These are phyloP conservation scores for Lamproptera curius DNA, from an alignment of 2,888 invertebrate genomes.

Conservation along the genomic window DNA sequence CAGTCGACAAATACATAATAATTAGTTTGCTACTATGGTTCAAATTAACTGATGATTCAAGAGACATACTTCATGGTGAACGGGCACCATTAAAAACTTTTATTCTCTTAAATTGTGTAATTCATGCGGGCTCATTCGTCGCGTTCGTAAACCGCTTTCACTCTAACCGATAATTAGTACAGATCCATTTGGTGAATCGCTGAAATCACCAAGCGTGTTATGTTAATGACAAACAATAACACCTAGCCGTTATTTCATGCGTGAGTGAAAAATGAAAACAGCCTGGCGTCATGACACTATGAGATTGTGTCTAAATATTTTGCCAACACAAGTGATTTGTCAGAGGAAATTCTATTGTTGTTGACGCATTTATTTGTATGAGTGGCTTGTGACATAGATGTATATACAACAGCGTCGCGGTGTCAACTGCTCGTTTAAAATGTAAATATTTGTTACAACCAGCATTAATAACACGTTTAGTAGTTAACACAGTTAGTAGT, in stretches of 20 bases:
- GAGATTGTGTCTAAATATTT: conserved; percentile 13
- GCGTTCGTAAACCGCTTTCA: conserved; percentile 1
- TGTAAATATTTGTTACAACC: too few relatives aligned
- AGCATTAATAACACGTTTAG: too few relatives aligned
- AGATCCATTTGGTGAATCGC: conserved; percentile 14
- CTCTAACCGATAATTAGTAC: conserved; percentile 13
- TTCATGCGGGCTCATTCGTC: neutral
- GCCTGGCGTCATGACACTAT: conserved; percentile 12
- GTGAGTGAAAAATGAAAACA: conserved; percentile 20
- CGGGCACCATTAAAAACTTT: too few relatives aligned
- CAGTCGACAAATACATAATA: too few relatives aligned
- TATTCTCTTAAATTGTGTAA: too few relatives aligned
- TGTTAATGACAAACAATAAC: conserved; percentile 20
- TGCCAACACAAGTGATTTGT: conserved; percentile 3
- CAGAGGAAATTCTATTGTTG: neutral
- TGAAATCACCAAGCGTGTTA: conserved; percentile 11
- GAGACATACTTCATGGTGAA: too few relatives aligned
- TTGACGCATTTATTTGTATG: neutral
- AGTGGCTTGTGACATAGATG: neutral
- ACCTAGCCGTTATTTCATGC: conserved; percentile 17
- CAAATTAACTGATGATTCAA: too few relatives aligned
- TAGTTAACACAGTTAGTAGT: too few relatives aligned
- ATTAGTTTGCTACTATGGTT: too few relatives aligned
- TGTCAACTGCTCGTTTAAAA: too few relatives aligned
- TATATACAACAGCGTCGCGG: neutral